Percentiles rank a stretch among this genome's conserved stretches.
These are phyloP conservation scores for Neosilurus hyrtlii DNA, from an alignment of 2,797 vertebrate species.

Conservation along the genomic window DNA sequence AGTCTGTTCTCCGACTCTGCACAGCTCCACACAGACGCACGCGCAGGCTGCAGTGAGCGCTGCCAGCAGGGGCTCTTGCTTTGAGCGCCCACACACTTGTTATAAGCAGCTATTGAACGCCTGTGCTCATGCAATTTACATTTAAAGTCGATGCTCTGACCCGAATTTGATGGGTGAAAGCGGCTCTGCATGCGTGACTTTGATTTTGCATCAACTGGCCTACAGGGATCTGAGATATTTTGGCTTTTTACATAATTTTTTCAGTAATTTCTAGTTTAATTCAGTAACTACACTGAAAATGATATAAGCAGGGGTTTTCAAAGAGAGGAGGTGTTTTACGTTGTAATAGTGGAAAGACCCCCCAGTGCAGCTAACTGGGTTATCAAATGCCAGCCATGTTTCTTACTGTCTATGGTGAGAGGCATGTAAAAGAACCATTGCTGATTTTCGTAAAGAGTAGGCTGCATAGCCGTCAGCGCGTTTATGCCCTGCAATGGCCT, in stretches of 20 bases:
- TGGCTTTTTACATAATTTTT: too few relatives aligned
- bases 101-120: constrained; percentile 42
- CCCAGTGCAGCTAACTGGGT: too few relatives aligned
- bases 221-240: neutral
- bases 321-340: neutral
- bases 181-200: neutral
- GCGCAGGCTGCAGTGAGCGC: constrained; percentile 5
- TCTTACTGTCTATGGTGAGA: too few relatives aligned
- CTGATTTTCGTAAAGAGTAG: too few relatives aligned
- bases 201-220: neutral
- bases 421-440: too few relatives aligned
- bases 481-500: too few relatives aligned
- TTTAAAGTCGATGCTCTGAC: neutral
- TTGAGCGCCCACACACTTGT: constrained; percentile 49
- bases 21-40: neutral
- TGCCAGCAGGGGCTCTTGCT: constrained; percentile 20
- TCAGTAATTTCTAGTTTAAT: neutral
- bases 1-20: neutral
- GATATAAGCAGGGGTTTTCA: neutral
- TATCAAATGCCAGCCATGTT: too few relatives aligned
- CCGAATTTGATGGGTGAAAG: neutral
- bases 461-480: too few relatives aligned
- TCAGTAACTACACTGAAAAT: neutral
- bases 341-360: neutral
- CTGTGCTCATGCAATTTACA: constrained; percentile 27